Conservation (phyloP, 2,113 vertebrate species). For the Motacilla tschutschensis region DNA sequence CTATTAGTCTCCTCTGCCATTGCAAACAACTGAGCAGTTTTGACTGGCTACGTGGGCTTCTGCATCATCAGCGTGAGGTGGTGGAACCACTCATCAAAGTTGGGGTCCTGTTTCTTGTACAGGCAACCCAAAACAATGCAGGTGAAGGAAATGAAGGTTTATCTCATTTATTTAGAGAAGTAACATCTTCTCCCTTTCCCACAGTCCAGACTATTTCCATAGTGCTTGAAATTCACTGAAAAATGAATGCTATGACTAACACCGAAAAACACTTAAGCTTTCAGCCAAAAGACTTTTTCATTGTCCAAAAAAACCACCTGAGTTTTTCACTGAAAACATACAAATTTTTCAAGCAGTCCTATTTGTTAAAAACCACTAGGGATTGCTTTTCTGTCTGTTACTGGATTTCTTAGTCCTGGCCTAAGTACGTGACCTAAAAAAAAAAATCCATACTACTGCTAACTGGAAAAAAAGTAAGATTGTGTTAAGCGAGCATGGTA, state of each 20-base stretch:
- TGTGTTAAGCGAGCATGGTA: neutral
- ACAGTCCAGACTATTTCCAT: neutral
- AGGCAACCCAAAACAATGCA: neutral
- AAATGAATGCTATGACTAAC: neutral
- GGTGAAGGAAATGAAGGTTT: neutral
- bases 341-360: neutral
- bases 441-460: neutral
- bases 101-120: neutral
- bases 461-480: neutral
- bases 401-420: neutral
- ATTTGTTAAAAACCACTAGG: neutral
- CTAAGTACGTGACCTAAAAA: neutral
- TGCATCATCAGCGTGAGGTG: neutral
- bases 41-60: neutral
- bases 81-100: neutral
- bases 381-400: neutral
- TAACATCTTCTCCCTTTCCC: neutral
- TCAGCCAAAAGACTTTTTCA: neutral
- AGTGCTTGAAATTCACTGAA: neutral
- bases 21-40: neutral
- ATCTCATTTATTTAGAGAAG: neutral
- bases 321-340: neutral
- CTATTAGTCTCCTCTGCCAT: neutral
- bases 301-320: neutral
- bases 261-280: neutral